These are phyloP conservation scores for Orthosia cruda DNA, from an alignment of 2,888 invertebrate genomes.

Conservation along the genomic window DNA sequence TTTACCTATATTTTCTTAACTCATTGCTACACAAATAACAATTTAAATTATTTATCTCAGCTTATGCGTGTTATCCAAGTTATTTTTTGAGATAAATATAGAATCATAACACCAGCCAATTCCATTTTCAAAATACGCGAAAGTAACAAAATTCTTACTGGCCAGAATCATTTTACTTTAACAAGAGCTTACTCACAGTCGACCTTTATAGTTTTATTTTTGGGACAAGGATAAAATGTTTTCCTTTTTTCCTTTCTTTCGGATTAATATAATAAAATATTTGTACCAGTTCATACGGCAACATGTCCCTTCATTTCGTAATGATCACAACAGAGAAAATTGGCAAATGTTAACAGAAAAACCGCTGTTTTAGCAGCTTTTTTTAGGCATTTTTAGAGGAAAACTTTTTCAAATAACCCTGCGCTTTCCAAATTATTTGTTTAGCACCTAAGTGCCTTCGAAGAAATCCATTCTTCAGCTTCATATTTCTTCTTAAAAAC, in stretches of 20 bases:
- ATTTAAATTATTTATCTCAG: background rate
- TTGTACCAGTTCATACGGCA: no score
- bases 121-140: background rate
- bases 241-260: background rate
- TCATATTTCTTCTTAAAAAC: constrained; percentile 8
- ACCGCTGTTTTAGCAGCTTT: background rate
- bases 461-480: constrained; percentile 11
- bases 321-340: background rate
- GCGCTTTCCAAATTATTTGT: background rate
- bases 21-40: no score
- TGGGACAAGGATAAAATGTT: fast-evolving
- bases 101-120: background rate
- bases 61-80: no score
- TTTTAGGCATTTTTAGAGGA: background rate
- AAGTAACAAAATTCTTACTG: background rate
- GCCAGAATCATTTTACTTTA: background rate
- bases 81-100: no score
- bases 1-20: background rate
- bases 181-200: background rate
- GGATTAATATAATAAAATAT: background rate
- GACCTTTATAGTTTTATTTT: background rate
- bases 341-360: no score
- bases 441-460: background rate
- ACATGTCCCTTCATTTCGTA: background rate
- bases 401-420: background rate